phyloP scores from a whole-genome alignment of 2,797 vertebrate species.

The Erethizon dorsatum region DNA sequence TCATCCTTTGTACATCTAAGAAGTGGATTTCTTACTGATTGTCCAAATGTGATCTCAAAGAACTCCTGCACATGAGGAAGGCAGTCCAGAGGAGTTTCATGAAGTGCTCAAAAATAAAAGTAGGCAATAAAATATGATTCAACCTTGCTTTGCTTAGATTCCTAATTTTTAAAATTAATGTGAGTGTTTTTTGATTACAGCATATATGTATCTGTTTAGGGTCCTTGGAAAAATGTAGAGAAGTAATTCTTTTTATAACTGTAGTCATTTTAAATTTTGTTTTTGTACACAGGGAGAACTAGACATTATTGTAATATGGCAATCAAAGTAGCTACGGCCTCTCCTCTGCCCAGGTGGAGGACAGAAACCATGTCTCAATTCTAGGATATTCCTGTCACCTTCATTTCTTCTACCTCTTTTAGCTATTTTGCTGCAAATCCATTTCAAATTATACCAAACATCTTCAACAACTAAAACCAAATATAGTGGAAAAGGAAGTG shows the following conservation, averaged over 20 bases:
- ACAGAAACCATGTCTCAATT: background rate
- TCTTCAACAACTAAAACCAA: constrained; percentile 14
- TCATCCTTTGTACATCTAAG: background rate
- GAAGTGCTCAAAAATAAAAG: background rate
- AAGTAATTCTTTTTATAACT: background rate
- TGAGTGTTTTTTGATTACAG: background rate
- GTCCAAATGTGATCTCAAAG: background rate
- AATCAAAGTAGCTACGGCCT: background rate
- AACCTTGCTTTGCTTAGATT: background rate
- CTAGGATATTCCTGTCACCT: background rate
- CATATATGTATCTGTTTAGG: background rate
- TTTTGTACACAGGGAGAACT: background rate
- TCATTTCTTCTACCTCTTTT: background rate
- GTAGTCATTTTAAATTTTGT: background rate
- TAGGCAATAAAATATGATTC: background rate
- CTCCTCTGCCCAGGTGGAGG: background rate
- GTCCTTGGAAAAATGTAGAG: background rate
- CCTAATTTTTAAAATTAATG: background rate
- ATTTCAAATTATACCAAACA: background rate
- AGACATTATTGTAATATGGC: background rate
- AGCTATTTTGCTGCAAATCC: background rate
- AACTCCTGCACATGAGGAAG: background rate
- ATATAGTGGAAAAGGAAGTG: background rate
- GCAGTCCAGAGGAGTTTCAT: background rate
- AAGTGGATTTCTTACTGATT: background rate